Conservation (phyloP, 2,113 vertebrate genomes). For the Thermophis baileyi region DNA sequence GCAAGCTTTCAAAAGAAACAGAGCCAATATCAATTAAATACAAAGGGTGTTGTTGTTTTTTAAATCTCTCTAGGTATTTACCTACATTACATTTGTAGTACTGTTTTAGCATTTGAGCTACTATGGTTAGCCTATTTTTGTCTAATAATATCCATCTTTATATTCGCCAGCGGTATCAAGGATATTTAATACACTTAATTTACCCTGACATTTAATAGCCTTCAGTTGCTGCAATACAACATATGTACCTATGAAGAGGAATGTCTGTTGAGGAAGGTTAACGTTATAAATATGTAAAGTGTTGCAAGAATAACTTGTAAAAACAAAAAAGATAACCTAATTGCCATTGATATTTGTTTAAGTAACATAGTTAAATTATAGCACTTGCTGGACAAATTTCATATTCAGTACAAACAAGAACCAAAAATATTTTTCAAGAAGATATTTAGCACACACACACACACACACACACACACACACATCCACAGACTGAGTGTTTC, state of each 20-base stretch:
- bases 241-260: neutral
- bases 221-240: neutral
- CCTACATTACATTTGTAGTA: neutral
- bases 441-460: neutral
- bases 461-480: neutral
- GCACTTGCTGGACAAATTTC: neutral
- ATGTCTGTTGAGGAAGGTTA: neutral
- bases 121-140: neutral
- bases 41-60: neutral
- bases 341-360: neutral
- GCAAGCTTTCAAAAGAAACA: neutral
- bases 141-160: neutral
- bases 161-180: neutral
- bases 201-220: neutral
- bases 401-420: neutral
- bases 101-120: neutral
- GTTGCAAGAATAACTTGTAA: neutral
- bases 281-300: neutral
- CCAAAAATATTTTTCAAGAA: neutral
- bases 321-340: neutral
- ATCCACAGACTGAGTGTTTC: neutral
- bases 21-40: neutral
- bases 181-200: neutral
- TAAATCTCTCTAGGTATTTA: neutral
- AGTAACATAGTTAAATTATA: neutral